Percentiles rank a stretch among this genome's conserved stretches.
Conservation (phyloP, 2,888 invertebrate species). For the Ditylenchus weischeri region DNA sequence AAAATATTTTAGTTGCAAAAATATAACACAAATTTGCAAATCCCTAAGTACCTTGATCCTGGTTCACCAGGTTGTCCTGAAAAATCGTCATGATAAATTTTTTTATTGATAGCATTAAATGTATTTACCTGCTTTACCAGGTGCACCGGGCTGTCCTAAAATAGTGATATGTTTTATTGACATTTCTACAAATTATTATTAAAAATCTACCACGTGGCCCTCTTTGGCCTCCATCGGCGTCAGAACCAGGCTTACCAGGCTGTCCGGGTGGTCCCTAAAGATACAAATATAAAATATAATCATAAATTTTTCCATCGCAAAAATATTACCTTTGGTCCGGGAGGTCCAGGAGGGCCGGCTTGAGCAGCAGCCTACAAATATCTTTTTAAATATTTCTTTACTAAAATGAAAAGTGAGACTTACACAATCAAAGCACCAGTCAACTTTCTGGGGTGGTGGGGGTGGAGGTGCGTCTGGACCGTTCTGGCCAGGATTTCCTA, state of each 20-base stretch:
- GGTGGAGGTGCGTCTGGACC: conserved; percentile 41
- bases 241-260: conserved; percentile 1
- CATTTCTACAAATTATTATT: neutral
- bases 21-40: too few species aligned
- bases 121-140: conserved; percentile 14
- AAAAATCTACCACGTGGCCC: neutral
- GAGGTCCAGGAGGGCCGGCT: conserved; percentile 25
- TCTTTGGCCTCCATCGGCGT: conserved; percentile 1
- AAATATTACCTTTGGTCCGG: conserved; percentile 18
- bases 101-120: neutral
- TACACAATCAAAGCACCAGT: conserved; percentile 48
- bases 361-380: conserved; percentile 5
- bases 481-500: conserved; percentile 35
- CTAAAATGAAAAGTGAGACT: neutral
- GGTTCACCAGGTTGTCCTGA: neutral
- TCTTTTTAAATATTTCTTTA: neutral
- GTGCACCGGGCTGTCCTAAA: conserved; percentile 10
- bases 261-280: conserved; percentile 1
- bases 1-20: neutral
- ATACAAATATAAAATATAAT: neutral
- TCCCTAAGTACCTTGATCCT: neutral
- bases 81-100: neutral
- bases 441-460: conserved; percentile 35
- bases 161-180: neutral
- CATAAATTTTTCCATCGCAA: neutral